These are phyloP conservation scores for Cataglyphis altisquamis DNA, from an alignment of 2,888 invertebrate genomes.

Conservation along the genomic window DNA sequence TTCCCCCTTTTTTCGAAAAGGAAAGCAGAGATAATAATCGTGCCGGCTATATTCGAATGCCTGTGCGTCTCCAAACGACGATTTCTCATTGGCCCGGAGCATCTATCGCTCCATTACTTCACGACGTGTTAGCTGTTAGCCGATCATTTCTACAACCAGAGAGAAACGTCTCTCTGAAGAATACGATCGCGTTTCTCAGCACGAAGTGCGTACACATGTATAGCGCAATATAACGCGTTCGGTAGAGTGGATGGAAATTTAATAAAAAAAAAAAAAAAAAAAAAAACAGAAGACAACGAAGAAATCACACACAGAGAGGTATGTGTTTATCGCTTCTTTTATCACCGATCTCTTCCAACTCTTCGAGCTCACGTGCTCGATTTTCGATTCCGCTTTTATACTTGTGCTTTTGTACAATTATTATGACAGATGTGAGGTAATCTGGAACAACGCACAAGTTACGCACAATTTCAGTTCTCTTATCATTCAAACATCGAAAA, in stretches of 20 bases:
- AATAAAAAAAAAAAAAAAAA: not conserved
- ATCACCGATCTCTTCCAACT: not conserved
- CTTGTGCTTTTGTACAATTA: not conserved
- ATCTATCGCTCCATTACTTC: slow-evolving; percentile 70
- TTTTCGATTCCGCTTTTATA: not conserved
- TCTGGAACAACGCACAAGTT: not conserved
- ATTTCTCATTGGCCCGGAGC: slow-evolving; percentile 76
- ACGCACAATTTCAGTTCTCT: not conserved
- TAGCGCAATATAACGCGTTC: not conserved
- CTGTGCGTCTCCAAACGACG: slow-evolving; percentile 69
- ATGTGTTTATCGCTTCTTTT: not conserved
- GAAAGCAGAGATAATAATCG: slow-evolving; percentile 58
- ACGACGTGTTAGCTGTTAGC: slow-evolving; percentile 68
- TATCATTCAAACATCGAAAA: not conserved
- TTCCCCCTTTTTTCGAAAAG: slow-evolving; percentile 47
- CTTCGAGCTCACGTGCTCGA: not conserved
- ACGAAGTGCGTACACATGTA: not conserved
- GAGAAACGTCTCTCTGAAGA: slow-evolving; percentile 40
- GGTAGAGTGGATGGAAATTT: not conserved
- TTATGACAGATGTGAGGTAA: not conserved
- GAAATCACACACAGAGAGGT: not conserved
- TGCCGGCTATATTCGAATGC: not conserved
- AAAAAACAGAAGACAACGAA: not conserved
- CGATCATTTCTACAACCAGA: slow-evolving; percentile 56
- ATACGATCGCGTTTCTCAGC: not conserved